phyloP scores from a whole-genome alignment of 35 echinoderm and acorn worm genomes.

The Apostichopus parvimensis region DNA sequence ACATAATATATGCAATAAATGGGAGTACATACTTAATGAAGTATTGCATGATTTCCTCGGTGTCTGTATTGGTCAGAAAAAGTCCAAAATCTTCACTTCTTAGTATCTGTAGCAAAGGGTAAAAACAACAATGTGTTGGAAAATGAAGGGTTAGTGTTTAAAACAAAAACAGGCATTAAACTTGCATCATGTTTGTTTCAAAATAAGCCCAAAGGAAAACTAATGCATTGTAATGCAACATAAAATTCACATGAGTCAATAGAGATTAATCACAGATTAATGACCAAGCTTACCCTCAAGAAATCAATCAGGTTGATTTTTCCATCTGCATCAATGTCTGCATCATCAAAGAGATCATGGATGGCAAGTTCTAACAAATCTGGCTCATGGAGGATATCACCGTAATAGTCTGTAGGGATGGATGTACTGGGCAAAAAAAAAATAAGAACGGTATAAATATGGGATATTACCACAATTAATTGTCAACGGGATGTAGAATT shows the following conservation, averaged over 20 bases:
- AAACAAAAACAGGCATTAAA: neutral
- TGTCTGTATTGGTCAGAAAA: slow-evolving; percentile 45
- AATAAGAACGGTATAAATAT: neutral
- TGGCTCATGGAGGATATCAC: slow-evolving; percentile 59
- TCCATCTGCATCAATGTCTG: slow-evolving; percentile 86
- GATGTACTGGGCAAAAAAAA: slow-evolving; percentile 13
- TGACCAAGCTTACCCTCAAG: slow-evolving; percentile 57
- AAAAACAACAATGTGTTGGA: too few species aligned
- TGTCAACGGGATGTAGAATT: too few species aligned
- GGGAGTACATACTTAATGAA: slow-evolving; percentile 32
- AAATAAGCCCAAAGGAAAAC: too few species aligned
- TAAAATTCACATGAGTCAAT: too few species aligned
- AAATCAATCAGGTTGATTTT: slow-evolving; percentile 83
- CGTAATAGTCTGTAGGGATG: slow-evolving; percentile 65
- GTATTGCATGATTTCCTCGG: slow-evolving; percentile 41
- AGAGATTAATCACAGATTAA: too few species aligned
- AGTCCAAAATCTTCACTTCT: slow-evolving; percentile 54
- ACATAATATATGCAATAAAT: neutral
- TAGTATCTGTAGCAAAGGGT: neutral
- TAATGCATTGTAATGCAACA: too few species aligned
- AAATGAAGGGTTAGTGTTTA: too few species aligned
- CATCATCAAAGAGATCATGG: slow-evolving; percentile 67
- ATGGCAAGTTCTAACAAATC: slow-evolving; percentile 72
- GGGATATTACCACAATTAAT: too few species aligned
- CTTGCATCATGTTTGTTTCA: neutral